Conservation (phyloP, 2,113 vertebrate genomes). For the Micronisus gabar region DNA sequence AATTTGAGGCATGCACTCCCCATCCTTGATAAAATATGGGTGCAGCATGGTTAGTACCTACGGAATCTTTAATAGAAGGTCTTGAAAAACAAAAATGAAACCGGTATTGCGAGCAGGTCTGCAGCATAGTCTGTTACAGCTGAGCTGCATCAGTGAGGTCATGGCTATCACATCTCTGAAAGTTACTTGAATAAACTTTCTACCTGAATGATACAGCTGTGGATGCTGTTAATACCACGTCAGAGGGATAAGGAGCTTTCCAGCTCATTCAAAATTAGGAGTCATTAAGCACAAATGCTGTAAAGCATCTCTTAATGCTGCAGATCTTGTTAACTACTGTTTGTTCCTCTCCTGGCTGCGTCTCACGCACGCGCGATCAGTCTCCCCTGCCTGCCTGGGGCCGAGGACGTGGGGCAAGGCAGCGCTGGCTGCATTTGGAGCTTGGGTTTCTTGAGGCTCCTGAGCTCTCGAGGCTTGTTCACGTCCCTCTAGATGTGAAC, state of each 20-base stretch:
- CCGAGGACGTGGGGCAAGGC: neutral
- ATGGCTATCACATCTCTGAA: neutral
- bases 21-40: neutral
- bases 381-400: neutral
- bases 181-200: neutral
- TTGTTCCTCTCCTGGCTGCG: neutral
- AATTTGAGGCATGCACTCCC: neutral
- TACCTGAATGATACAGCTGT: neutral
- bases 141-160: neutral
- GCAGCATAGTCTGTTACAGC: neutral
- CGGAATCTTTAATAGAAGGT: neutral
- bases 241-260: neutral
- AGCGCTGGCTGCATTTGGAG: neutral
- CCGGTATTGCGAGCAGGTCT: neutral
- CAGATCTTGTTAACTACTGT: neutral
- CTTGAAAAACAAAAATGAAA: neutral
- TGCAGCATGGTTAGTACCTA: neutral
- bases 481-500: neutral
- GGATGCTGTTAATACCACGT: too few species aligned
- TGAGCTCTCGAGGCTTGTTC: too few species aligned
- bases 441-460: neutral
- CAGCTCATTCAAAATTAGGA: neutral
- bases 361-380: rapidly evolving
- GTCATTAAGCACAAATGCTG: neutral
- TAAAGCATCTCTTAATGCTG: neutral